Conservation (phyloP, 2,797 vertebrate species). For the Clarias pachynema region DNA sequence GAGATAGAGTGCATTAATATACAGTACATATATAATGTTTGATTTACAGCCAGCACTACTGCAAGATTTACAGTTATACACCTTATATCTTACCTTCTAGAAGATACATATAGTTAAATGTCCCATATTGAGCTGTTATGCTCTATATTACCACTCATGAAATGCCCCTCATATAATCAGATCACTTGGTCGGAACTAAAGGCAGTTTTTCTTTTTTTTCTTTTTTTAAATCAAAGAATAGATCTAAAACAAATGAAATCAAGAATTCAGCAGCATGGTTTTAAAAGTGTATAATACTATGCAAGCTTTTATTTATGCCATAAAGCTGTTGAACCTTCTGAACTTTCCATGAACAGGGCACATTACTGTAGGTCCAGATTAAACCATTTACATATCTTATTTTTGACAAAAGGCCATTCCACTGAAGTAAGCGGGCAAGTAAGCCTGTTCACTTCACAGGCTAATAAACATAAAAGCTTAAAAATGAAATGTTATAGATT, state of each 20-base stretch:
- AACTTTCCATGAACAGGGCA: not conserved
- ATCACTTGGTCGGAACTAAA: too few relatives aligned
- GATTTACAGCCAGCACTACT: too few relatives aligned
- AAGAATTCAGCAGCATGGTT: not conserved
- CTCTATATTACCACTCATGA: too few relatives aligned
- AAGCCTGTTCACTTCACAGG: too few relatives aligned
- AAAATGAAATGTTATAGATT: too few relatives aligned
- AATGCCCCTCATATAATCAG: too few relatives aligned
- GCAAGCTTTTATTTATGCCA: not conserved
- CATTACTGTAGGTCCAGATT: not conserved
- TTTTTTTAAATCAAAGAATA: too few relatives aligned
- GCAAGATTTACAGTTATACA: too few relatives aligned
- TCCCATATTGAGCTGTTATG: too few relatives aligned
- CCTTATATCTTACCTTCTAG: not conserved
- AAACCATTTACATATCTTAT: not conserved
- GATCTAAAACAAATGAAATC: not conserved
- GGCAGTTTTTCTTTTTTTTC: too few relatives aligned
- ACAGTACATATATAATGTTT: not conserved
- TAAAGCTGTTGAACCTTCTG: not conserved
- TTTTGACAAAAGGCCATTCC: not conserved
- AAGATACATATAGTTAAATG: not conserved
- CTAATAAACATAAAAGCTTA: too few relatives aligned
- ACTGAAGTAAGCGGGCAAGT: not conserved
- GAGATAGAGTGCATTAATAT: not conserved
- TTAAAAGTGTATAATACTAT: not conserved